phyloP scores from a whole-genome alignment of 2,797 vertebrate species.

The Periophthalmus magnuspinnatus region DNA sequence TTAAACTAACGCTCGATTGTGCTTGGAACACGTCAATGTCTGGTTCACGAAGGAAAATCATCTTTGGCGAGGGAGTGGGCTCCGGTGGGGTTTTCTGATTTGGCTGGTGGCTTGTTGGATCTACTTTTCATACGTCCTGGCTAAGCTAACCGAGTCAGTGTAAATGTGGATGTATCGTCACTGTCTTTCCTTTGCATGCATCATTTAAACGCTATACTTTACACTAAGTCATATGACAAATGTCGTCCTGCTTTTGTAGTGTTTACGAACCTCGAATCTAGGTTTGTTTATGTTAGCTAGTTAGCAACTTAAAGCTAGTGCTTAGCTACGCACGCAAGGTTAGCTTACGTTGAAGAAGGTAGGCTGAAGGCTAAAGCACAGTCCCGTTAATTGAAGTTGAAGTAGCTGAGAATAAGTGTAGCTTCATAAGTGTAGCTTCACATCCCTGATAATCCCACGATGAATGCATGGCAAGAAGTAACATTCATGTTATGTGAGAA shows the following conservation, averaged over 20 bases:
- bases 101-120: slow-evolving; percentile 69
- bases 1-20: background rate
- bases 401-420: background rate
- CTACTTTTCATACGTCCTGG: slow-evolving; percentile 73
- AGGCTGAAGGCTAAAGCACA: slow-evolving; percentile 32
- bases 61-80: slow-evolving; percentile 60
- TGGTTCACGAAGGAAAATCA: slow-evolving; percentile 49
- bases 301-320: slow-evolving; percentile 50
- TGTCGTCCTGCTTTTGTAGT: background rate
- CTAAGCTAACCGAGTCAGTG: slow-evolving; percentile 56
- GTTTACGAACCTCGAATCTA: slow-evolving; percentile 10
- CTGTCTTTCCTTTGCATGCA: background rate
- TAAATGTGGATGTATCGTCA: slow-evolving; percentile 17
- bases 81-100: slow-evolving; percentile 69
- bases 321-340: slow-evolving; percentile 51
- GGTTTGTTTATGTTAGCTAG: slow-evolving; percentile 77
- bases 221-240: rapidly evolving
- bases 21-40: slow-evolving; percentile 16
- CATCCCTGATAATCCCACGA: background rate
- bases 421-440: background rate
- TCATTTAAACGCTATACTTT: background rate
- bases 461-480: background rate
- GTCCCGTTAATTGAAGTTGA: slow-evolving; percentile 4
- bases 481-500: background rate
- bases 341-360: slow-evolving; percentile 56